Percentiles rank a stretch among this genome's conserved stretches.
Conservation (phyloP, 1,140 invertebrate genomes). For the Drosophila sucinea region DNA sequence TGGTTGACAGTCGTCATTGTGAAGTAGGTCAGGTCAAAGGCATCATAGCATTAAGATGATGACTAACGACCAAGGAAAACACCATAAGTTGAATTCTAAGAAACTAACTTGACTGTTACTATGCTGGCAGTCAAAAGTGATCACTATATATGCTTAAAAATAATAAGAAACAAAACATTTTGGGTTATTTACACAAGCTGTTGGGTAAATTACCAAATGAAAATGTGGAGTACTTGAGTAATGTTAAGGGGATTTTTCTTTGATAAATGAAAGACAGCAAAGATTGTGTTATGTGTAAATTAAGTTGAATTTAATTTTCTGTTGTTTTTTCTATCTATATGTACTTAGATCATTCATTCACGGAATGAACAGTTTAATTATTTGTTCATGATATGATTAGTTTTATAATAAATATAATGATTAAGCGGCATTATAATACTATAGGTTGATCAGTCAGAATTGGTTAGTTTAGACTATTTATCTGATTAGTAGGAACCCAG, state of each 20-base stretch:
- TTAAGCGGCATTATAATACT: constrained; percentile 16
- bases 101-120: constrained; percentile 6
- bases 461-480: constrained; percentile 25
- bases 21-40: constrained; percentile 13
- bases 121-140: neutral
- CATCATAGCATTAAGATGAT: neutral
- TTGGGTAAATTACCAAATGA: constrained; percentile 19
- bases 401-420: constrained; percentile 13
- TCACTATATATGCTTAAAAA: neutral
- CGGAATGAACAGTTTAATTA: constrained; percentile 40
- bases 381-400: constrained; percentile 21
- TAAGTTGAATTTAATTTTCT: constrained; percentile 6
- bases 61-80: neutral
- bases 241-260: constrained; percentile 11
- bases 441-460: constrained; percentile 37
- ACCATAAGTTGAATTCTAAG: constrained; percentile 1
- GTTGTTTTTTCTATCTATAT: constrained; percentile 1
- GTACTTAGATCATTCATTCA: constrained; percentile 35
- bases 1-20: constrained; percentile 2
- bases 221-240: constrained; percentile 4
- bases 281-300: constrained; percentile 7
- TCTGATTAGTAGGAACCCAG: constrained; percentile 38
- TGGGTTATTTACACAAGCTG: constrained; percentile 11
- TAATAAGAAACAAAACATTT: constrained; percentile 18
- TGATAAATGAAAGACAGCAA: neutral